A percentile compares a stretch with the other conserved stretches of the same genome.
Evolutionary conservation across 2,888 invertebrate genomes (phyloP).

Genomic region (Amblyteles armatorius): DNA sequence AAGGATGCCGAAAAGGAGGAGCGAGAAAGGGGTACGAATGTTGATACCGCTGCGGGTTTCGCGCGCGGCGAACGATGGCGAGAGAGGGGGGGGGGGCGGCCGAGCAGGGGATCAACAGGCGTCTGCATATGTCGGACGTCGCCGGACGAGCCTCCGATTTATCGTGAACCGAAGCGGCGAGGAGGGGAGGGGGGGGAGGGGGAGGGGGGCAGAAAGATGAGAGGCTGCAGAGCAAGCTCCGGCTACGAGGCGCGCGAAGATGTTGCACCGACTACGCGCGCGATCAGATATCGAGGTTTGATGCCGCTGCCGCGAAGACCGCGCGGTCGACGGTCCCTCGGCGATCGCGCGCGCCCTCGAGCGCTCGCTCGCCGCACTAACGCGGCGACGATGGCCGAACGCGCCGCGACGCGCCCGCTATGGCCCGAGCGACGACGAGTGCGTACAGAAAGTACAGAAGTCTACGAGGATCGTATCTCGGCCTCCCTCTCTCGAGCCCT

Average conservation of each 20-base stretch:
- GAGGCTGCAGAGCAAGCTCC: slow-evolving; percentile 45
- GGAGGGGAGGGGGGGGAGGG: not conserved
- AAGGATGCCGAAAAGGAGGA: slow-evolving; percentile 22
- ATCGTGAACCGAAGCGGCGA: slow-evolving; percentile 57
- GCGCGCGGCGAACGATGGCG: slow-evolving; percentile 16
- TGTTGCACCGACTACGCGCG: slow-evolving; percentile 68
- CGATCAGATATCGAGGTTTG: slow-evolving; percentile 68
- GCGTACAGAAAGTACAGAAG: slow-evolving; percentile 60
- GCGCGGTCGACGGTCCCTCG: slow-evolving; percentile 41
- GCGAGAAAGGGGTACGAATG: slow-evolving; percentile 26
- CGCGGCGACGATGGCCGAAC: not conserved
- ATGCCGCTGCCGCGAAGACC: slow-evolving; percentile 55
- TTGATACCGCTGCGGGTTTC: slow-evolving; percentile 44
- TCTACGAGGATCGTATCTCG: slow-evolving; percentile 51
- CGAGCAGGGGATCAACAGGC: slow-evolving; percentile 77
- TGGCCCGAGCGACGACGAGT: slow-evolving; percentile 57
- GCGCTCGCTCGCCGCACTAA: slow-evolving; percentile 20
- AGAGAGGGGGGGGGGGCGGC: slow-evolving; percentile 3
- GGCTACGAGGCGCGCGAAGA: slow-evolving; percentile 64
- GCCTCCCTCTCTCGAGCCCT: not conserved
- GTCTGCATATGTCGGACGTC: slow-evolving; percentile 72
- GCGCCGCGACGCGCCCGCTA: not conserved
- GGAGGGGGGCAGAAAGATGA: slow-evolving; percentile 60
- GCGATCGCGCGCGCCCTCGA: slow-evolving; percentile 64
- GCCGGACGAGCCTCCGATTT: slow-evolving; percentile 72